A percentile compares a stretch with the other conserved stretches of the same genome.
Conservation (phyloP, 2,113 vertebrate species). For the Melanerpes aurifrons region DNA sequence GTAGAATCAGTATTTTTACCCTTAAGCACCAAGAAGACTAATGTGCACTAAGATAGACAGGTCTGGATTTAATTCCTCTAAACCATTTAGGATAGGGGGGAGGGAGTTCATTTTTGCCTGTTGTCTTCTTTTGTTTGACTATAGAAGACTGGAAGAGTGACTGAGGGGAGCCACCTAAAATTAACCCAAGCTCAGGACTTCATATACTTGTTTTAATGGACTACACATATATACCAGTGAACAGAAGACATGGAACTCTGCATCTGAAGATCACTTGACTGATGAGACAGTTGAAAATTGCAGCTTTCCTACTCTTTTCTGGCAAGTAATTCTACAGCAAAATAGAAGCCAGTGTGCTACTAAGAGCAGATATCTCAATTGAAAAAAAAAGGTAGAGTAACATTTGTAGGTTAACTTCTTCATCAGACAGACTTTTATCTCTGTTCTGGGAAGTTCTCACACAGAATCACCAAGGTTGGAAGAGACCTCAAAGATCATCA, state of each 20-base stretch:
- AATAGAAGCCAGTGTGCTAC: not conserved
- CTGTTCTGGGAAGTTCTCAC: not conserved
- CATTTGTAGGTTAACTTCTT: not conserved
- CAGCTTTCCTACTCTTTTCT: not conserved
- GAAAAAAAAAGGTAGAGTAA: not conserved
- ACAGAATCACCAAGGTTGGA: too few species aligned
- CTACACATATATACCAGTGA: not conserved
- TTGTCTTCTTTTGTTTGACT: not conserved
- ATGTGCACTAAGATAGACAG: not conserved
- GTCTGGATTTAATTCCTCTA: not conserved
- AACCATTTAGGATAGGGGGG: not conserved
- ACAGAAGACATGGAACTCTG: rapidly evolving
- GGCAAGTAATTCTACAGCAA: not conserved
- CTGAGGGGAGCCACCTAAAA: not conserved
- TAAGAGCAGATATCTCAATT: not conserved
- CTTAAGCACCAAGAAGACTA: not conserved
- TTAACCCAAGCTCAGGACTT: not conserved
- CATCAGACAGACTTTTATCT: not conserved
- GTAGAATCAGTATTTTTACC: not conserved
- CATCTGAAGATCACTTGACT: not conserved
- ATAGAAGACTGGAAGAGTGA: rapidly evolving
- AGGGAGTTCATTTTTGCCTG: not conserved
- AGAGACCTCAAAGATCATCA: too few species aligned
- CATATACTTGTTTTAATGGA: not conserved
- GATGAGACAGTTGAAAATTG: not conserved